Evolutionary conservation across 2,888 invertebrate species (phyloP).

Genomic region (Eumacrocentrus americanus): DNA sequence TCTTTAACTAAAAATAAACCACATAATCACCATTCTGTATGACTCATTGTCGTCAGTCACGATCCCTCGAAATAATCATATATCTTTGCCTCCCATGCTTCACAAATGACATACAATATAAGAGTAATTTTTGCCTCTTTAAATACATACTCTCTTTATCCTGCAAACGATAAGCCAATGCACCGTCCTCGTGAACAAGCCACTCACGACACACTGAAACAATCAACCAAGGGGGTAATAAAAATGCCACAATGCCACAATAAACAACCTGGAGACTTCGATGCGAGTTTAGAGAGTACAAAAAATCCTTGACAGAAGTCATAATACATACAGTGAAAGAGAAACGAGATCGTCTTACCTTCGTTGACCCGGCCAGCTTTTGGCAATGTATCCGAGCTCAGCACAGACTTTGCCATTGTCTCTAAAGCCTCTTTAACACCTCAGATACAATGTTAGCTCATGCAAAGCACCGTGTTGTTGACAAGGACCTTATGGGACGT

Average conservation of each 20-base stretch:
- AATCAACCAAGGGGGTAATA: conserved; percentile 1
- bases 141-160: conserved; percentile 76
- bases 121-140: too few species aligned
- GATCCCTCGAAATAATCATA: not conserved
- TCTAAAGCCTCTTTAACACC: not conserved
- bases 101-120: not conserved
- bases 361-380: conserved; percentile 73
- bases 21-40: not conserved
- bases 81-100: too few species aligned
- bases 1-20: conserved; percentile 66
- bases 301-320: conserved; percentile 9
- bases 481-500: conserved; percentile 45
- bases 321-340: too few species aligned
- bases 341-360: conserved; percentile 64
- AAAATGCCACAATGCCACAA: conserved; percentile 2
- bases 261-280: conserved; percentile 6
- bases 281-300: conserved; percentile 5
- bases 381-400: conserved; percentile 65
- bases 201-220: conserved; percentile 79
- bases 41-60: conserved; percentile 1
- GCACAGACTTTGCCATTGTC: conserved; percentile 56
- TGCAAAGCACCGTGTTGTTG: conserved; percentile 37
- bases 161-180: conserved; percentile 79
- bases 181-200: conserved; percentile 84
- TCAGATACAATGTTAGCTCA: not conserved